Evolutionary conservation across 2,888 invertebrate genomes (phyloP).

Genomic region (Poecilus cupreus): DNA sequence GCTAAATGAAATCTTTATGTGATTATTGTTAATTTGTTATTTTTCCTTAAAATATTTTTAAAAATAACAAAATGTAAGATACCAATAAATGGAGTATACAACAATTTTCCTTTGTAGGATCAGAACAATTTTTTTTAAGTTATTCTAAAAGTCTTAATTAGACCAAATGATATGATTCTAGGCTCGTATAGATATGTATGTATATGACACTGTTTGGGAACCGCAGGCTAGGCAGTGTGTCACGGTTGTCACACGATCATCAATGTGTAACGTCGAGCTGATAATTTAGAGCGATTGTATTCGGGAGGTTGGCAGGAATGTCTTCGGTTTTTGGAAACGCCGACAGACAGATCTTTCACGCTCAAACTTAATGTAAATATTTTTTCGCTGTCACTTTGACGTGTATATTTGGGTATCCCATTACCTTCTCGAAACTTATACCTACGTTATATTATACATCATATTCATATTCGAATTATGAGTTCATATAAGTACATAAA

Average conservation of each 20-base stretch:
- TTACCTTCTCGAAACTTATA: not conserved
- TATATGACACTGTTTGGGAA: not conserved
- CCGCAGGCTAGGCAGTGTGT: not conserved
- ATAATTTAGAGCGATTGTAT: constrained; percentile 53
- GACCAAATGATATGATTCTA: too few species aligned
- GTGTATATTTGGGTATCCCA: constrained; percentile 1
- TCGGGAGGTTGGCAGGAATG: constrained; percentile 22
- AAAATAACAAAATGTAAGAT: too few species aligned
- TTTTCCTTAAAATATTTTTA: too few species aligned
- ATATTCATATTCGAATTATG: too few species aligned
- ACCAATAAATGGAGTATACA: too few species aligned
- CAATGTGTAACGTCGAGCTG: constrained; percentile 45
- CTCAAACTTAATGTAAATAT: constrained; percentile 27
- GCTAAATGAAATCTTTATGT: too few species aligned
- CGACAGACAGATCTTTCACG: constrained; percentile 26
- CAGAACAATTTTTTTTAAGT: too few species aligned
- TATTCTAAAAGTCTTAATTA: too few species aligned
- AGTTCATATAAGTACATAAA: too few species aligned
- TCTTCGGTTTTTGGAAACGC: constrained; percentile 22
- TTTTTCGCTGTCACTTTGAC: constrained; percentile 32
- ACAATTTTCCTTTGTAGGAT: too few species aligned
- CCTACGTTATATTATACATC: not conserved
- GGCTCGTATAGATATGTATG: too few species aligned
- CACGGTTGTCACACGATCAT: constrained; percentile 40
- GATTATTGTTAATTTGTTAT: too few species aligned